Conservation (phyloP, 2,888 invertebrate genomes). For the Phymatocera aterrima region DNA sequence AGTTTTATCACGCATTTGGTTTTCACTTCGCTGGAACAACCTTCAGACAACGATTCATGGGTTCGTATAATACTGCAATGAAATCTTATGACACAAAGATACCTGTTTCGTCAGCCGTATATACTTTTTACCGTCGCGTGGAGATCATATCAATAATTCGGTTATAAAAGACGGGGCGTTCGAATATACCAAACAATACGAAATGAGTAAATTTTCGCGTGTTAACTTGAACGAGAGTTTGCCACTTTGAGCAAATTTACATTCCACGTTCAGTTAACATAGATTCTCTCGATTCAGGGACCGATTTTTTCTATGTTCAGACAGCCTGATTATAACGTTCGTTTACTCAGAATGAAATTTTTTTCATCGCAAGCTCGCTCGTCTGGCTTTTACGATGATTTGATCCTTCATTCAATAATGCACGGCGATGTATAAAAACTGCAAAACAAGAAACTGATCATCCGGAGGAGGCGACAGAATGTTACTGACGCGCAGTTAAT, state of each 20-base stretch:
- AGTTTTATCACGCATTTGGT: background rate
- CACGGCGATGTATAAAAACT: background rate
- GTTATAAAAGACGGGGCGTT: background rate
- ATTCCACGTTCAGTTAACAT: background rate
- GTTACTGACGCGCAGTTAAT: background rate
- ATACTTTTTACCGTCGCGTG: too few relatives aligned
- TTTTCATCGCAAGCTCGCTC: background rate
- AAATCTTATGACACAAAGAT: background rate
- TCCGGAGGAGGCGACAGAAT: background rate
- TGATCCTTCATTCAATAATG: background rate
- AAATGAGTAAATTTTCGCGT: background rate
- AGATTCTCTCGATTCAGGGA: background rate
- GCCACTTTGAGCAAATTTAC: background rate
- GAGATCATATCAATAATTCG: background rate
- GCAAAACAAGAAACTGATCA: constrained; percentile 1
- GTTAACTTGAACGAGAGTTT: background rate
- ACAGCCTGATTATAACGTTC: background rate
- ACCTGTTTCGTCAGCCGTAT: background rate
- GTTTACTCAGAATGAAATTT: background rate
- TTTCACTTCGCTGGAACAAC: background rate
- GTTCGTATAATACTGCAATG: background rate
- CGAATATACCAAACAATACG: background rate
- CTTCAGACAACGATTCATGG: background rate
- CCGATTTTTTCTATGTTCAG: background rate
- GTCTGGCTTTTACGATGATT: background rate